phyloP scores from a whole-genome alignment of 2,888 invertebrate species.

The Encarsia formosa region DNA sequence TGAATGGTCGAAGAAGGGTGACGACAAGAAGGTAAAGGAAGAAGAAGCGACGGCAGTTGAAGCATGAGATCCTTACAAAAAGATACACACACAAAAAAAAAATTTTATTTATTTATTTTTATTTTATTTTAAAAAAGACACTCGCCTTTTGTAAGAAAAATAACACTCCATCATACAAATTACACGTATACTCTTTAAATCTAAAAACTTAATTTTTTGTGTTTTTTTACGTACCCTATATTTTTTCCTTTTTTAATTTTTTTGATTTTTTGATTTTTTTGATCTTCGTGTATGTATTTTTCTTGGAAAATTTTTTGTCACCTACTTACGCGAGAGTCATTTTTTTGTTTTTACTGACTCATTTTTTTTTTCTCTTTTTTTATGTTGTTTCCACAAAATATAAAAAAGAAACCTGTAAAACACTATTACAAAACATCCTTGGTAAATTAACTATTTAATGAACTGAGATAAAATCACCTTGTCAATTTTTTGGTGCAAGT shows the following conservation, averaged over 20 bases:
- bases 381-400: constrained; percentile 5
- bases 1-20: constrained; percentile 92
- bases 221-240: too few relatives aligned
- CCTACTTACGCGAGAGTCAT: too few relatives aligned
- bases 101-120: background rate
- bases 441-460: constrained; percentile 2
- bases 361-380: background rate
- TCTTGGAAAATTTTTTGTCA: too few relatives aligned
- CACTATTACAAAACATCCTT: background rate
- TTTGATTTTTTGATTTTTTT: too few relatives aligned
- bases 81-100: too few relatives aligned
- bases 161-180: too few relatives aligned
- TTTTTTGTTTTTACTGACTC: constrained; percentile 1
- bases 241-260: too few relatives aligned
- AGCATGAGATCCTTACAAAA: constrained; percentile 72
- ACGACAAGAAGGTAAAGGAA: constrained; percentile 81
- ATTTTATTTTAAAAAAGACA: constrained; percentile 6
- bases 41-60: constrained; percentile 79
- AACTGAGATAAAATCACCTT: constrained; percentile 2
- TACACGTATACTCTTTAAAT: too few relatives aligned
- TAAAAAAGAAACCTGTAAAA: background rate
- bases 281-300: too few relatives aligned
- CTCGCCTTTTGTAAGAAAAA: constrained; percentile 18
- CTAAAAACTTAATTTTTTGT: too few relatives aligned
- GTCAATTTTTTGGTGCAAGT: constrained; percentile 3